phyloP scores from a whole-genome alignment of 1,140 invertebrate species.

The Drosophila littoralis region DNA sequence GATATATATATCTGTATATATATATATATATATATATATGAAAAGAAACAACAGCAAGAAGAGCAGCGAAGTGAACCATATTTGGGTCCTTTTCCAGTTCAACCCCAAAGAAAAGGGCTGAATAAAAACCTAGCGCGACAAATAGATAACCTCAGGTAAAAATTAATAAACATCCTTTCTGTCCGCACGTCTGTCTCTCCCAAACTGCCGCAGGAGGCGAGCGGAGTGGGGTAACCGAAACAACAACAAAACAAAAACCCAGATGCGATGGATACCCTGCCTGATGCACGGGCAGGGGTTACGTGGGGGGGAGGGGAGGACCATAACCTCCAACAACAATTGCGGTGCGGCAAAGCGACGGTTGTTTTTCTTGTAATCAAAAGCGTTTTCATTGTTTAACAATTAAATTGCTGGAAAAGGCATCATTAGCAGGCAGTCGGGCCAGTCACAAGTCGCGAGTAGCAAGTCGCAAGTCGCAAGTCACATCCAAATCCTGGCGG shows the following conservation, averaged over 20 bases:
- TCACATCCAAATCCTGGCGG: constrained; percentile 44
- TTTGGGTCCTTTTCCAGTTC: constrained; percentile 35
- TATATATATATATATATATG: no score
- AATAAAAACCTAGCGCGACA: constrained; percentile 70
- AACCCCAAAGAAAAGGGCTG: constrained; percentile 58
- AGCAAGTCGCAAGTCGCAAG: background rate
- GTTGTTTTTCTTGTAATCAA: constrained; percentile 81
- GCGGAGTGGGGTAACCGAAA: constrained; percentile 25
- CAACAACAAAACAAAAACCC: constrained; percentile 42
- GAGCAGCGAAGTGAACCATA: constrained; percentile 9
- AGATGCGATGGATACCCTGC: background rate
- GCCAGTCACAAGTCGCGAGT: constrained; percentile 30
- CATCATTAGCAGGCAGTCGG: constrained; percentile 73
- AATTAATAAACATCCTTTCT: constrained; percentile 75
- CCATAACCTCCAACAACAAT: constrained; percentile 14
- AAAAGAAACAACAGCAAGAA: constrained; percentile 22
- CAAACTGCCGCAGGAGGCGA: constrained; percentile 42
- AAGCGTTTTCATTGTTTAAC: constrained; percentile 82
- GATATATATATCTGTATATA: background rate
- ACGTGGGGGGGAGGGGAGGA: no score
- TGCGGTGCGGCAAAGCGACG: constrained; percentile 6
- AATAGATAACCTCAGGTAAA: constrained; percentile 83
- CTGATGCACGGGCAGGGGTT: no score
- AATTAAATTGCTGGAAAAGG: constrained; percentile 83
- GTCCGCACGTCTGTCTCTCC: no score